Evolutionary conservation across 2,888 invertebrate genomes (phyloP), one percentile per base, ranked within the genome.

Genomic region (Xylota sylvarum): DNA sequence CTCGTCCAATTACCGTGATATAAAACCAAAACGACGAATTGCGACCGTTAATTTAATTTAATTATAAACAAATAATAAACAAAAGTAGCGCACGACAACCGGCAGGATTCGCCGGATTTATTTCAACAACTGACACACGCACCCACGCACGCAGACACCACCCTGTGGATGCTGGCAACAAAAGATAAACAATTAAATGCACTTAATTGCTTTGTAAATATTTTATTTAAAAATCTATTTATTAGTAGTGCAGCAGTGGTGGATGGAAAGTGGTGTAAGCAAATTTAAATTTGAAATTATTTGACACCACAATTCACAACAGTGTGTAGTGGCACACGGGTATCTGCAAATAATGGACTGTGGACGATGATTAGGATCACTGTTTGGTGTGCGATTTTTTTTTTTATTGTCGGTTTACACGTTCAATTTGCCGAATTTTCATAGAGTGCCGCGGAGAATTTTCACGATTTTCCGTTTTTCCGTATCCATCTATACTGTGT

Each of bases 401-500:
- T 32, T 23, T 27, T 48, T 56, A 6, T n/a, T 55, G 6, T 23
- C 23, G 23, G 23, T 23, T 83, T 67, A 67, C 23, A 23, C 67
- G 74, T 73, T 52, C 62, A 73, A 64, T 32, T 76, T 55, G 76
- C 12, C 60, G 58, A 74, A 74, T 58, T 76, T 81, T 86, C 77
- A 78, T 23, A 78, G 56, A 82, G 32, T 82, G 62, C 50, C 86
- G 82, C 82, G 82, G 82, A 86, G 86, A 62, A 82, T 77, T 82
- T 86, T 86, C 82, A 73, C 82, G 73, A 86, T 58, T 73, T 86
- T 73, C 81, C 87, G 79, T 74, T 73, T 74, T 89, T 90, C 89
- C 90, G 88, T 88, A 87, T 82, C 89, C 89, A 90, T 91, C 89
- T 89, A 89, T 88, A 89, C 91, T 90, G 91, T 91, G 90, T 90